phyloP scores from a whole-genome alignment of 2,113 vertebrate species.

The Cinclus cinclus region DNA sequence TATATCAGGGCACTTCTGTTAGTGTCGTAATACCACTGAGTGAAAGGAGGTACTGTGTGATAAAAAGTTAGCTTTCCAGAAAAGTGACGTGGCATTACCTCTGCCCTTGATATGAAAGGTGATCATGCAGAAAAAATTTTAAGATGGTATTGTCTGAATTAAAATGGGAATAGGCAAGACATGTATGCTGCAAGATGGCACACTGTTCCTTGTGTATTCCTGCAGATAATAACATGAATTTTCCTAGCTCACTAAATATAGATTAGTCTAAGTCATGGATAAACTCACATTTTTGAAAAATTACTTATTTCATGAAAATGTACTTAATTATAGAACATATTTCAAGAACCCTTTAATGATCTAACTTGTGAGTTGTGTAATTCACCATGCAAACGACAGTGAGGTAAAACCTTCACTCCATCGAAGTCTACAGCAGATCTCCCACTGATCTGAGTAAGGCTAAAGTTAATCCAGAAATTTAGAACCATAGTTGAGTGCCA shows the following conservation, averaged over 20 bases:
- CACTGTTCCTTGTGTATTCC: not conserved
- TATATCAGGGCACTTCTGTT: not conserved
- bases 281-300: not conserved
- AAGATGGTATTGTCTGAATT: constrained; percentile 23
- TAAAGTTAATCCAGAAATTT: not conserved
- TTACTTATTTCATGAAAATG: not conserved
- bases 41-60: not conserved
- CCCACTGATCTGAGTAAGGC: not conserved
- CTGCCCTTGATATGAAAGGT: constrained; percentile 8
- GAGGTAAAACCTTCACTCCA: not conserved
- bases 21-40: not conserved
- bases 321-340: not conserved
- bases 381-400: not conserved
- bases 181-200: not conserved
- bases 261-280: not conserved
- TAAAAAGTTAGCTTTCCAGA: not conserved
- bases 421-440: not conserved
- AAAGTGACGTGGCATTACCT: not conserved
- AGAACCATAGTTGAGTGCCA: not conserved
- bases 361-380: not conserved
- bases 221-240: not conserved
- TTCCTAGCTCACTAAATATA: not conserved
- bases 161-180: not conserved
- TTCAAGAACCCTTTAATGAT: not conserved
- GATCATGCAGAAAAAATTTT: not conserved